These are phyloP conservation scores for Muscidifurax raptorellus DNA, from an alignment of 1,140 invertebrate species.

Conservation along the genomic window DNA sequence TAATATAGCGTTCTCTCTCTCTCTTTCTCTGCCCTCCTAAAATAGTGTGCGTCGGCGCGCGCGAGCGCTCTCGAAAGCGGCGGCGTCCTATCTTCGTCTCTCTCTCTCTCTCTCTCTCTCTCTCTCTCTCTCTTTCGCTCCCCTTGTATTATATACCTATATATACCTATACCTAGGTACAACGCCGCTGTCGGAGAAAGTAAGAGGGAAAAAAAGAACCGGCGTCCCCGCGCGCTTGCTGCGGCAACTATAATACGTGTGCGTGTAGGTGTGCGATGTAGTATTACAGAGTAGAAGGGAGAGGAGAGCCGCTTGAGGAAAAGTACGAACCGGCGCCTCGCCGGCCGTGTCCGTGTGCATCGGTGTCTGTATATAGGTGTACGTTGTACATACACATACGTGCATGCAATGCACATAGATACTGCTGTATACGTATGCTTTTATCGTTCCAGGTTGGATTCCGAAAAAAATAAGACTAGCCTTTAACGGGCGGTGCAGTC, in stretches of 20 bases:
- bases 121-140: constrained; percentile 22
- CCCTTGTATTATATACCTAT: neutral
- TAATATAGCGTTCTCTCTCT: neutral
- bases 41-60: neutral
- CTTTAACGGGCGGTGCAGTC: neutral
- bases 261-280: neutral
- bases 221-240: neutral
- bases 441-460: neutral
- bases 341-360: neutral
- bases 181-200: neutral
- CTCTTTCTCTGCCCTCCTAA: constrained; percentile 20
- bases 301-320: neutral
- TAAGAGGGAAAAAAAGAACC: neutral
- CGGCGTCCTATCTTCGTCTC: constrained; percentile 22
- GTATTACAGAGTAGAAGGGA: neutral
- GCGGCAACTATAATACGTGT: neutral
- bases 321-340: neutral
- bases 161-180: too few relatives aligned
- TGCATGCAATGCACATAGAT: too few relatives aligned
- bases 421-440: too few relatives aligned
- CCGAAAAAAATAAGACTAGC: neutral
- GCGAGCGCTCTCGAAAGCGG: neutral
- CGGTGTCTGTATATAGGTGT: neutral
- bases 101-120: constrained; percentile 23
- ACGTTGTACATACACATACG: neutral